phyloP scores from a whole-genome alignment of 2,797 vertebrate species.

The Galaxias olidus region DNA sequence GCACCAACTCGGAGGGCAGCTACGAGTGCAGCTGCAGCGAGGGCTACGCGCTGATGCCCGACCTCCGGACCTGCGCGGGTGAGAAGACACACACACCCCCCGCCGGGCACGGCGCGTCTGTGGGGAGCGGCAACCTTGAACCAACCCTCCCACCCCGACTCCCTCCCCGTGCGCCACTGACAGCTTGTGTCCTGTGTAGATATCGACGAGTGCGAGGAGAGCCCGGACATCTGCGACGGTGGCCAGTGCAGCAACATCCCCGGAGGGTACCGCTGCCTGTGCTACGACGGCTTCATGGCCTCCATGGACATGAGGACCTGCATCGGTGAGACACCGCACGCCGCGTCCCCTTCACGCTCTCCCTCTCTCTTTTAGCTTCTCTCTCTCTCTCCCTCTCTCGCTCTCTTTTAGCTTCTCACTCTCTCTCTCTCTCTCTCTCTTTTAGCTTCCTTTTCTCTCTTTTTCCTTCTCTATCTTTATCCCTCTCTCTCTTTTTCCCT shows the following conservation, averaged over 20 bases:
- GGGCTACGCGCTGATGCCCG: conserved; percentile 88
- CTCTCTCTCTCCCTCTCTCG: not conserved
- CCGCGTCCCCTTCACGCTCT: not conserved
- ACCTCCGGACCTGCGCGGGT: conserved; percentile 88
- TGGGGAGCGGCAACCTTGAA: no score
- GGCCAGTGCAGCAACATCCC: conserved; percentile 92
- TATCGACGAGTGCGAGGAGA: conserved; percentile 92
- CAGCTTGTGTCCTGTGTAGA: conserved; percentile 64
- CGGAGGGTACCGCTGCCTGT: conserved; percentile 90
- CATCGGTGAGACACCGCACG: conserved; percentile 76
- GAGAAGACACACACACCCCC: conserved; percentile 9
- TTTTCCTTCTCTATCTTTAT: not conserved
- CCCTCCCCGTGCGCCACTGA: not conserved
- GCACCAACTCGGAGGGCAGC: conserved; percentile 92
- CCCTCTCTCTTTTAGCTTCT: no score
- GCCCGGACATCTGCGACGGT: conserved; percentile 86
- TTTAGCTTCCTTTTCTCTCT: no score
- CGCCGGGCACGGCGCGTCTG: not conserved
- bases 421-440: no score
- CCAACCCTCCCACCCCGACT: not conserved
- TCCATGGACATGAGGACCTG: conserved; percentile 90
- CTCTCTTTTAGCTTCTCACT: no score
- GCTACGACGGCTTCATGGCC: conserved; percentile 90
- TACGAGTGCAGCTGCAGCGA: conserved; percentile 89
- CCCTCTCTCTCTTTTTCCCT: not conserved